Evolutionary conservation across 1,140 invertebrate species (phyloP), one percentile per base, ranked within the genome.

Genomic region (Campoletis sonorensis): DNA sequence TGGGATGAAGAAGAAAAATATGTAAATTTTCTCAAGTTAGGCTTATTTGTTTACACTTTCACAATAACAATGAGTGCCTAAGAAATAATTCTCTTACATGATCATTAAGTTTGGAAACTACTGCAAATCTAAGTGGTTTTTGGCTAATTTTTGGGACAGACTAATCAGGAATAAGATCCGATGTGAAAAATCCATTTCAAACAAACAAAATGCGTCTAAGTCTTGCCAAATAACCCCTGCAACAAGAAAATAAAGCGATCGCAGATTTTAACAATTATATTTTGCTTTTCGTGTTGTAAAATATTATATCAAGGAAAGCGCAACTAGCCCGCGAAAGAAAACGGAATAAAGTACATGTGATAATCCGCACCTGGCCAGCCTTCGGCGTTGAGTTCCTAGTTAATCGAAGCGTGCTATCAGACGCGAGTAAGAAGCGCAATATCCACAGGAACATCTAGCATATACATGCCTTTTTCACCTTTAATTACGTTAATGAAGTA

Each of bases 391-490:
- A 75, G 72, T 49, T 49, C 45, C 23, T 23, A n/a, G 77, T 79
- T 67, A 79, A 79, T 79, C 67, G 77, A 79, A 79, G 77, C 77
- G 77, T 79, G 58, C 77, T 70, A 70, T 79, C 77, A 51, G 77
- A 23, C 26, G 18, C 21, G 72, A 15, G 21, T 26, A 54, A 11
- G 27, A 13, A 64, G 61, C n/a, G 49, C 49, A 73, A 33, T 51
- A 33, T 26, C n/a, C 77, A 67, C 27, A 40, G n/a, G 11, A 67
- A 67, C 23, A 45, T 79, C 58, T 27, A 49, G 33, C 64, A 21
- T 64, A 21, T 64, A 49, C 77, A 45, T 45, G 13, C 58, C 64
- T 70, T 70, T 51, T 45, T 64, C 23, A 64, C 61, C 61, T 33
- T 79, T 79, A 79, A 79, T 67, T 49, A 61, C 75, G 30, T 40